These are phyloP conservation scores for Entomobrya multifasciata DNA, from an alignment of 2,888 invertebrate genomes.

Conservation along the genomic window DNA sequence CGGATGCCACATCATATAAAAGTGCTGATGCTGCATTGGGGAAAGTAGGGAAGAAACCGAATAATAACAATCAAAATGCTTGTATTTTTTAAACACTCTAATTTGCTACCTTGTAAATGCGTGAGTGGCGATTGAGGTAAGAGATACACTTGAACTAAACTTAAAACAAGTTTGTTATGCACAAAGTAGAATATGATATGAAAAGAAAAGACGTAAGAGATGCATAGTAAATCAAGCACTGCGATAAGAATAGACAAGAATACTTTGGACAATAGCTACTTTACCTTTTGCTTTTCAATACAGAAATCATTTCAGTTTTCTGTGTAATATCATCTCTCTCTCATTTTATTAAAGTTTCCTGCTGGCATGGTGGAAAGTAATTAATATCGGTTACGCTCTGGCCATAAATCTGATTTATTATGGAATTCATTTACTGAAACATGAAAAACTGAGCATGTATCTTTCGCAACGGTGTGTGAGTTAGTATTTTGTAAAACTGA, in stretches of 20 bases:
- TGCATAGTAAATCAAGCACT: too few relatives aligned
- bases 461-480: not conserved
- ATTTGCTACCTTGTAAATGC: constrained; percentile 30
- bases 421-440: not conserved
- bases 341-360: constrained; percentile 12
- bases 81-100: constrained; percentile 27
- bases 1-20: not conserved
- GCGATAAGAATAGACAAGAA: too few relatives aligned
- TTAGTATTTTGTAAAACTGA: too few relatives aligned
- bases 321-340: not conserved
- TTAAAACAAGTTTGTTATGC: not conserved
- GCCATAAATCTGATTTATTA: constrained; percentile 53
- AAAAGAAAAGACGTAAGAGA: too few relatives aligned
- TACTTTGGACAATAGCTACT: too few relatives aligned
- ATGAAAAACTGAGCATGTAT: not conserved
- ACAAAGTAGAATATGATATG: too few relatives aligned
- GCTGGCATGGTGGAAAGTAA: constrained; percentile 37
- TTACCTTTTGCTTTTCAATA: constrained; percentile 42
- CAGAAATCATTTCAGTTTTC: constrained; percentile 48
- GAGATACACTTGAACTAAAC: not conserved
- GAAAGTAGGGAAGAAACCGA: constrained; percentile 49
- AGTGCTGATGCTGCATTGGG: constrained; percentile 3
- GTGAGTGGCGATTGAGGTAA: constrained; percentile 3
- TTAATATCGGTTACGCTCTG: constrained; percentile 49
- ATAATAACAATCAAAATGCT: constrained; percentile 35